Percentiles rank a stretch among this genome's conserved stretches.
Conservation (phyloP, 2,113 vertebrate species). For the Indicator indicator region DNA sequence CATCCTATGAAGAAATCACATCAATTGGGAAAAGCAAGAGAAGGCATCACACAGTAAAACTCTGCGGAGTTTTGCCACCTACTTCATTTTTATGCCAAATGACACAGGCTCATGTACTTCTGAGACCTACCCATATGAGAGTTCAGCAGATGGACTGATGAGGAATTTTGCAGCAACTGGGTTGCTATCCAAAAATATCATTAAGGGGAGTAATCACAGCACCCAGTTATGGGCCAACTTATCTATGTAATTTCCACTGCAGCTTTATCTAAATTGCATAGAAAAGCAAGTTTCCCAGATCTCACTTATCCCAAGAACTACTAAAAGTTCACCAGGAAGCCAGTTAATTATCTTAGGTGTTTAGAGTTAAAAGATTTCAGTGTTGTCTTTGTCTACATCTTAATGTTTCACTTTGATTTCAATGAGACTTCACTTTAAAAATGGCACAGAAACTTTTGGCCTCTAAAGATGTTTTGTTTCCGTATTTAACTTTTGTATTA, state of each 20-base stretch:
- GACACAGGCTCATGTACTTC: neutral
- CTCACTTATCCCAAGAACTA: neutral
- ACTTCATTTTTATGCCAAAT: neutral
- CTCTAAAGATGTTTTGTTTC: neutral
- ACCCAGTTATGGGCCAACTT: neutral
- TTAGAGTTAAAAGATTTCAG: neutral
- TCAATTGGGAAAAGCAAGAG: neutral
- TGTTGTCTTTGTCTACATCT: neutral
- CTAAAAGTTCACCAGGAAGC: neutral
- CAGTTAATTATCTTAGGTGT: neutral
- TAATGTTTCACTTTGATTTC: neutral
- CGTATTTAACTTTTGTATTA: neutral
- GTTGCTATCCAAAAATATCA: conserved; percentile 12
- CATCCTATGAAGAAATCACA: neutral
- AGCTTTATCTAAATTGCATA: neutral
- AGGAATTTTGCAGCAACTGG: neutral
- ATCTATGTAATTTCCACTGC: neutral
- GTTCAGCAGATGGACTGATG: conserved; percentile 1
- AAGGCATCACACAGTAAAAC: neutral
- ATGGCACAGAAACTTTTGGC: neutral
- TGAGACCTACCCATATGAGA: neutral
- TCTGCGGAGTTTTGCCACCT: neutral
- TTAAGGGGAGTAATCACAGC: neutral
- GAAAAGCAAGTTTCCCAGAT: neutral
- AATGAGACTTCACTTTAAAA: neutral